A percentile compares a stretch with the other conserved stretches of the same genome.
Evolutionary conservation across 1,140 invertebrate species (phyloP).

Genomic region (Centruroides sculpturatus): DNA sequence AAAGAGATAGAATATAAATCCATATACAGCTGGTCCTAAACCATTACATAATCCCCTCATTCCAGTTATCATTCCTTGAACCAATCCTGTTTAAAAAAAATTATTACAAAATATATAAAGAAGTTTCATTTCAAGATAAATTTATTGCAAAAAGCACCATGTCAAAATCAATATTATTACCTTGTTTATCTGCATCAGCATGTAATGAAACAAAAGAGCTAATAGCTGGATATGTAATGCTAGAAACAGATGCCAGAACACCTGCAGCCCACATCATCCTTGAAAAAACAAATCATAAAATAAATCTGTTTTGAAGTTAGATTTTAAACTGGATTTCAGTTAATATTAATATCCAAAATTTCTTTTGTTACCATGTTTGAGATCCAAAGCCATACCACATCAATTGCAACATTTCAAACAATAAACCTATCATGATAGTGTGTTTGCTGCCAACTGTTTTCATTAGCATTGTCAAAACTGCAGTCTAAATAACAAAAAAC

Average conservation of each 20-base stretch:
- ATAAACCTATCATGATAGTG: slow-evolving; percentile 89
- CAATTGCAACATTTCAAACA: slow-evolving; percentile 92
- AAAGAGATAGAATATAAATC: slow-evolving; percentile 96
- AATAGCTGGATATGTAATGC: slow-evolving; percentile 90
- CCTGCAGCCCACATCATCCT: slow-evolving; percentile 99
- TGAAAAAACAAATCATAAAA: slow-evolving; percentile 16
- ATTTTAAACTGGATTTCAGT: neutral
- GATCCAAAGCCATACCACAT: slow-evolving; percentile 93
- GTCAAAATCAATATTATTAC: slow-evolving; percentile 35
- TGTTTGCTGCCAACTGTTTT: slow-evolving; percentile 83
- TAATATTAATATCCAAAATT: neutral
- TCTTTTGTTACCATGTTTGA: slow-evolving; percentile 48
- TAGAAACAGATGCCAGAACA: slow-evolving; percentile 79
- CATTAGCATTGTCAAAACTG: slow-evolving; percentile 75
- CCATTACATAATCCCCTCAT: slow-evolving; percentile 87
- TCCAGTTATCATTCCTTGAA: slow-evolving; percentile 96
- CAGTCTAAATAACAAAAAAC: slow-evolving; percentile 29
- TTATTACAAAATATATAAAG: neutral
- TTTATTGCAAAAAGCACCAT: no score
- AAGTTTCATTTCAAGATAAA: slow-evolving; percentile 2
- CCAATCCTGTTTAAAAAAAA: slow-evolving; percentile 48
- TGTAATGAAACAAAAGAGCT: slow-evolving; percentile 96
- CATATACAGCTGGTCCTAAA: slow-evolving; percentile 88
- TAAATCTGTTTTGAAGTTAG: neutral
- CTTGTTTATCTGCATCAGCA: slow-evolving; percentile 91